Base-by-base conservation (phyloP, 92 coral and sea anemone genomes). In the Chrysogorgia sp. region DNA sequence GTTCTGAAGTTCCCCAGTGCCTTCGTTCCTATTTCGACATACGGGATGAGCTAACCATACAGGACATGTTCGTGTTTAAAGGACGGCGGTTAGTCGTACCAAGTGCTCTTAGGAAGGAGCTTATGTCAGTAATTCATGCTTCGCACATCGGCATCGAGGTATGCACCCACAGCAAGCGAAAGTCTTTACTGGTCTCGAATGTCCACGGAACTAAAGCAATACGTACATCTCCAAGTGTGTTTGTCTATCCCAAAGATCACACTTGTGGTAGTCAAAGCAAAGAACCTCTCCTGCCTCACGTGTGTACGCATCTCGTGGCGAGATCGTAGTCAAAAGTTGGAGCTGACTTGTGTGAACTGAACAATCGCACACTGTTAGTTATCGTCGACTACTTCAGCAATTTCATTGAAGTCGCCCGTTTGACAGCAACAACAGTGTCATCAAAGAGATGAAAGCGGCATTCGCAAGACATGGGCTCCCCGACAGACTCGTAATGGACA, bases 241-340 rank as follows among this genome's bases (percentile, higher is more conserved):
- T 75, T 37, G 62, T 68, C 52, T 86, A 79, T 47, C 3, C 67
- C 43, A 69, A 74, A 13, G 40, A 75, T 30, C 76, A 53, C 10
- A 53, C 33, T n/a, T n/a, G n/a, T n/a, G n/a, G n/a, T 50, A 40
- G 41, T 14, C 78, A 47, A 47, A 58, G 71, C 80, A 81, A 76
- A 82, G 90, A 86, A 35, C 86, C 90, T 20, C 25, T 81, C 58
- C 30, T 14, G 20, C 82, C 72, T 26, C 82, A 81, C 37, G 83
- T n/a, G n/a, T n/a, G n/a, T n/a, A n/a, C n/a, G n/a, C n/a, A 75
- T 31, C 19, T 84, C 20, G 48, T 23, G 22, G 63, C 65, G n/a
- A 58, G 65, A 37, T 84, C 80, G 30, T 84, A 84, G 88, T 65
- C 81, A 3, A 77, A 78, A 58, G 75, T 68, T 0, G 79, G 64